A percentile compares a stretch with the other conserved stretches of the same genome.
Evolutionary conservation across 2,888 invertebrate species (phyloP).

Genomic region (Eubasilissa splendida): DNA sequence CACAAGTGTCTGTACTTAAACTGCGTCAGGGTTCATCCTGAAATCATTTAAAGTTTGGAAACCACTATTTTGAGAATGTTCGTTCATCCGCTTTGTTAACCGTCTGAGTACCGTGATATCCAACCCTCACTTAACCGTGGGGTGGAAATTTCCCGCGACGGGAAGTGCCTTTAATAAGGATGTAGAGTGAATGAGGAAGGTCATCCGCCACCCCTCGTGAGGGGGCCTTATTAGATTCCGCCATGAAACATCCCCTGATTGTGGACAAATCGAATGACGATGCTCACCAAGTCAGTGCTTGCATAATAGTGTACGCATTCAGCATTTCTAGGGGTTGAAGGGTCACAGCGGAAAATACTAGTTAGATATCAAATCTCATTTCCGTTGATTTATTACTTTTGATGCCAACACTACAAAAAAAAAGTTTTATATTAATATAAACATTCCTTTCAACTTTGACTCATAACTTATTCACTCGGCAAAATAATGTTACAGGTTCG

Average conservation of each 20-base stretch:
- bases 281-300: conserved; percentile 8
- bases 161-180: conserved; percentile 38
- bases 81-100: conserved; percentile 22
- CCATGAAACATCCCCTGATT: conserved; percentile 52
- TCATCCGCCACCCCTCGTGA: conserved; percentile 18
- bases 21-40: too few relatives aligned
- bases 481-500: too few relatives aligned
- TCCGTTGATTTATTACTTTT: not conserved
- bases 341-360: not conserved
- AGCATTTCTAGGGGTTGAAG: not conserved
- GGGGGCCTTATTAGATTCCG: conserved; percentile 49
- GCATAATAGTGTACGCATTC: conserved; percentile 5
- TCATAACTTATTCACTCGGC: too few relatives aligned
- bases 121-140: not conserved
- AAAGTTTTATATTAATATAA: too few relatives aligned
- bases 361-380: not conserved
- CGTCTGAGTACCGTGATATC: conserved; percentile 21
- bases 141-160: conserved; percentile 5
- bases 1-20: too few relatives aligned
- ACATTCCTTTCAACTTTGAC: too few relatives aligned
- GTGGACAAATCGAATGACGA: conserved; percentile 51
- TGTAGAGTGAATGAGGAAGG: conserved; percentile 34
- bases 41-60: too few relatives aligned
- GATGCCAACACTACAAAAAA: too few relatives aligned
- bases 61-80: not conserved